Evolutionary conservation across 2,888 invertebrate species (phyloP).

Genomic region (Hanleya hanleyi): DNA sequence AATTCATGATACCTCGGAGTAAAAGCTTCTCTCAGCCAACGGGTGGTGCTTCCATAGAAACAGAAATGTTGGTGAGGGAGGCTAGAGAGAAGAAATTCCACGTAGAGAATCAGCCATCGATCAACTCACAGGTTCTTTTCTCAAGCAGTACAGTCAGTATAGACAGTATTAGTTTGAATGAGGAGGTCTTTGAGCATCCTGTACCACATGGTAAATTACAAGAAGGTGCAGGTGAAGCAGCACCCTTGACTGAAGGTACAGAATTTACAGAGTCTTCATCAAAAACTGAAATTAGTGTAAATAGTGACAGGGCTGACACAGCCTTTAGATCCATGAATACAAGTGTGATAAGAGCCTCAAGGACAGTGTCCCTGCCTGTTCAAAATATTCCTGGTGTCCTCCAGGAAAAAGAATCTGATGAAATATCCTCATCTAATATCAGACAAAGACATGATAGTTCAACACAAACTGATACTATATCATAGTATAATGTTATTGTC

Average conservation of each 20-base stretch:
- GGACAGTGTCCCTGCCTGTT: background rate
- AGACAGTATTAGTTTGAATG: background rate
- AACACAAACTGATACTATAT: no score
- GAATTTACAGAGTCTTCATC: no score
- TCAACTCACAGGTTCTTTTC: background rate
- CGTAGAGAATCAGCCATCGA: conserved; percentile 4
- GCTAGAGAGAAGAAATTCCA: background rate
- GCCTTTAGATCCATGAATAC: no score
- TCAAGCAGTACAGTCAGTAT: conserved; percentile 9
- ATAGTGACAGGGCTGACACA: no score
- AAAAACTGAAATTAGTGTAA: no score
- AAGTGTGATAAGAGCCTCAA: no score
- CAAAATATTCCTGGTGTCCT: background rate
- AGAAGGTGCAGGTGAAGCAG: background rate
- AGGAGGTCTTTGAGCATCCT: background rate
- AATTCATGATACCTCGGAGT: background rate
- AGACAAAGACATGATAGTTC: no score
- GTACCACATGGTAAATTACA: background rate
- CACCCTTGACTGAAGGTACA: no score
- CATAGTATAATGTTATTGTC: no score
- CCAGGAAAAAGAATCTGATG: background rate
- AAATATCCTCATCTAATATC: no score
- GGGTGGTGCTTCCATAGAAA: background rate
- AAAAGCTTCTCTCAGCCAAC: background rate
- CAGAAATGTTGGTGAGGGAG: background rate